Percentiles rank a stretch among this genome's conserved stretches.
Conservation (phyloP, 2,888 invertebrate species). For the Criorhina ranunculi region DNA sequence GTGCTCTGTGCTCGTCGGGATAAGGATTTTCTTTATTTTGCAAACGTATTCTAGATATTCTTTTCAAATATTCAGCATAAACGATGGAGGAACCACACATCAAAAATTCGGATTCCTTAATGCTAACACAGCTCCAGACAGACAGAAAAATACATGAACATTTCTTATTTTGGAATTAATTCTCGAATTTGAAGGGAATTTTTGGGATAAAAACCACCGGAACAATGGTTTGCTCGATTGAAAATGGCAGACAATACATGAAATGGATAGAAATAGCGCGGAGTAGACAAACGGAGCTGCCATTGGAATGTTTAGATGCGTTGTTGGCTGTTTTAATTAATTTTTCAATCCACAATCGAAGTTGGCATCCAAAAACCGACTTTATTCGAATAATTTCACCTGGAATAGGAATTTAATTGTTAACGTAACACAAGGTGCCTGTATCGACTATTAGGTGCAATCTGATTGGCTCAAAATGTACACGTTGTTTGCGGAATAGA, state of each 20-base stretch:
- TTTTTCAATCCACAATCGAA: conserved; percentile 14
- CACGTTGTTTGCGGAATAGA: too few relatives aligned
- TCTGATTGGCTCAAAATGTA: not conserved
- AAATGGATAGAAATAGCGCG: conserved; percentile 1
- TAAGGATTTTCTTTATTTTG: conserved; percentile 25
- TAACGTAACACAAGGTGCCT: not conserved
- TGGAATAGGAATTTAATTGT: conserved; percentile 29
- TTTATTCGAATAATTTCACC: conserved; percentile 10
- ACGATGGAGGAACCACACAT: conserved; percentile 8
- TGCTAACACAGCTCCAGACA: not conserved
- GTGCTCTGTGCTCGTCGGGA: conserved; percentile 25
- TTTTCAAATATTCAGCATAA: conserved; percentile 58
- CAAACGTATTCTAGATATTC: conserved; percentile 44
- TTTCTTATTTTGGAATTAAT: conserved; percentile 47
- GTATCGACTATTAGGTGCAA: not conserved
- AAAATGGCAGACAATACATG: conserved; percentile 21
- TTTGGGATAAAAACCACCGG: conserved; percentile 26
- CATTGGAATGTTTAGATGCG: conserved; percentile 1
- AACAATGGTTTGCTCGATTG: conserved; percentile 9
- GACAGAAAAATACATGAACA: conserved; percentile 10
- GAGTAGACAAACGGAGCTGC: not conserved
- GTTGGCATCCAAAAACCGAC: not conserved
- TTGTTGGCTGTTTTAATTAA: conserved; percentile 30
- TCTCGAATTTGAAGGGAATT: conserved; percentile 38
- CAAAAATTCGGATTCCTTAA: not conserved